Evolutionary conservation across 2,797 vertebrate genomes (phyloP).

Genomic region (Phoebastria nigripes): DNA sequence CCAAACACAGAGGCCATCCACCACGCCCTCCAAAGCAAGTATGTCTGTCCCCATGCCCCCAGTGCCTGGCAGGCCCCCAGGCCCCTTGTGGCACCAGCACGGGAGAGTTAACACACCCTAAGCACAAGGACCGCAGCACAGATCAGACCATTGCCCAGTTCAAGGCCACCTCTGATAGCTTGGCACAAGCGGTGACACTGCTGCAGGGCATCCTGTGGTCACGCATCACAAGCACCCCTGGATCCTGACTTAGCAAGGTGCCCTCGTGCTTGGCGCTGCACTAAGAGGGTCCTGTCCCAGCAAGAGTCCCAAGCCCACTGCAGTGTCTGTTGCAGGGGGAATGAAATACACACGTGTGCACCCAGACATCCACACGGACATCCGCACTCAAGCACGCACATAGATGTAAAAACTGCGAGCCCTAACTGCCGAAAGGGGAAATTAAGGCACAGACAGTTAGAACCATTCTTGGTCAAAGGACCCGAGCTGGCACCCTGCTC

Average conservation of each 20-base stretch:
- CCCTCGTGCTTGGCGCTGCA: background rate
- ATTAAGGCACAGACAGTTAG: background rate
- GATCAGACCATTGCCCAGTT: background rate
- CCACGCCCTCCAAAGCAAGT: background rate
- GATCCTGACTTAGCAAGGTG: background rate
- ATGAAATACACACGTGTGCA: background rate
- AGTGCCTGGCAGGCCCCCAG: background rate
- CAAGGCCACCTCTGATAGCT: background rate
- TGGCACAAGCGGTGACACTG: background rate
- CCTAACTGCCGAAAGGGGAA: background rate
- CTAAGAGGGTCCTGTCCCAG: background rate
- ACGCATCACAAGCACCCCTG: background rate
- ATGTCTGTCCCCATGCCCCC: background rate
- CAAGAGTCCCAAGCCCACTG: background rate
- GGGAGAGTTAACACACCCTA: background rate
- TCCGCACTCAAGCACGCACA: background rate
- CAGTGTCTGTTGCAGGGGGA: background rate
- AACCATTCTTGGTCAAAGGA: background rate
- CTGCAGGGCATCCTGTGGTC: background rate
- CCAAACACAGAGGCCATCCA: accelerated
- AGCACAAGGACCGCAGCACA: background rate
- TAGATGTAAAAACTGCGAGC: accelerated
- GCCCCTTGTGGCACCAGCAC: background rate
- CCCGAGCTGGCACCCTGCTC: background rate
- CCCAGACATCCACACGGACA: background rate